Conservation (phyloP, 2,113 vertebrate species). For the Motacilla alba region DNA sequence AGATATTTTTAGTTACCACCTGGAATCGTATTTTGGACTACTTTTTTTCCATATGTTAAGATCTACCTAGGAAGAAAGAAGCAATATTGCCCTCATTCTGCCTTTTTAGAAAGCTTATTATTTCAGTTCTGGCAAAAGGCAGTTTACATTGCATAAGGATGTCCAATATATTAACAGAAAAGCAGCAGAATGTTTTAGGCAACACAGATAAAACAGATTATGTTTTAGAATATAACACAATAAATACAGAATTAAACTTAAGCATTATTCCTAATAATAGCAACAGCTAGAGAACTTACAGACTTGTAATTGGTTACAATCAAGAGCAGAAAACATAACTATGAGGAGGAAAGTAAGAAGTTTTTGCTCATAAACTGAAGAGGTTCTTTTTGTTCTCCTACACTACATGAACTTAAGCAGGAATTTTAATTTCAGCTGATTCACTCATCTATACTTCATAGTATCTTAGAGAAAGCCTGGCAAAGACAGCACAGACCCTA, state of each 20-base stretch:
- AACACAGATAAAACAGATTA: not conserved
- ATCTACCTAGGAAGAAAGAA: constrained; percentile 12
- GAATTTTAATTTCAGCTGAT: not conserved
- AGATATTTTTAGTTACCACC: constrained; percentile 26
- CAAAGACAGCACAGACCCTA: not conserved
- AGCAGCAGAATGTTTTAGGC: not conserved
- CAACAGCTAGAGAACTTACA: not conserved
- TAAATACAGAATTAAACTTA: not conserved
- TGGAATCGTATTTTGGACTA: constrained; percentile 37
- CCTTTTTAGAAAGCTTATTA: constrained; percentile 27
- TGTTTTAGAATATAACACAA: not conserved
- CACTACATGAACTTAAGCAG: not conserved
- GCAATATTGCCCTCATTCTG: constrained; percentile 43
- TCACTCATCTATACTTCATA: not conserved
- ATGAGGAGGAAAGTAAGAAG: not conserved
- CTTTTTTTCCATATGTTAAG: not conserved
- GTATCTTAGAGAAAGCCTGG: not conserved
- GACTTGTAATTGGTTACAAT: not conserved
- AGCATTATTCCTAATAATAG: not conserved
- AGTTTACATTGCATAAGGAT: not conserved
- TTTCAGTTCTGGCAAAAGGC: constrained; percentile 14
- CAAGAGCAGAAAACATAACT: not conserved
- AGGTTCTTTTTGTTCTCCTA: not conserved
- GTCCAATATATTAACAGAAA: not conserved
- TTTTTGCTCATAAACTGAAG: not conserved